Base-by-base conservation (phyloP, 2,888 invertebrate species). In the Chrysolina americana region DNA sequence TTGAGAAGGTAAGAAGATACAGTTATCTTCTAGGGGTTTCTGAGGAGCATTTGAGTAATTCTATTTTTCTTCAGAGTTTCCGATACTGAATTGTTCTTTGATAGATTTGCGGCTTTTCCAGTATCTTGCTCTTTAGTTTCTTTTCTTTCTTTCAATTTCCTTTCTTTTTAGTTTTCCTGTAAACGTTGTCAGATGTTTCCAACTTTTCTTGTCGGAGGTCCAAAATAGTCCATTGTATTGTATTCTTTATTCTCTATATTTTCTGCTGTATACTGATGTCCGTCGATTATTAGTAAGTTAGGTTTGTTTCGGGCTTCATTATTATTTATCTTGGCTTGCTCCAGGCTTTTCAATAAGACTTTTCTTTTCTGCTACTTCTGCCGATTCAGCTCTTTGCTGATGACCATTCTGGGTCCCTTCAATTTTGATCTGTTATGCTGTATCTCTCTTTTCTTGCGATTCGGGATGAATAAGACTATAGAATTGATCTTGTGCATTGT, bases 191-290 rank as follows among this genome's bases (percentile, higher is more conserved):
- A 41, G 64, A n/a, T 64, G 17, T 64, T n/a, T 17, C 41, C 19
- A 11, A 65, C 65, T 65, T 65, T 65, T 65, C 65, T 65, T 65
- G 23, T 23, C 48, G 64, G 64, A 4, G 15, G 44, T 41, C 44
- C 44, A 17, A 65, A 48, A 21, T 65, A 65, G 65, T 65, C 47
- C 48, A 23, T 65, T 47, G 47, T 23, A 65, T 0, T 11, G 65
- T 65, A 21, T 65, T 65, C 21, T 44, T 65, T 65, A 21, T 65
- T 65, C 5, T 21, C 36, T 19, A 65, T 65, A 65, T 65, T 48
- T 6, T 65, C 48, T 65, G 21, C 65, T 48, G 65, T 65, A 48
- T 48, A 19, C 48, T 65, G 65, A 11, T 65, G 23, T 65, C 65
- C 65, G 11, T 47, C 48, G 19, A 65, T 47, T 65, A 65, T 65